Conservation (phyloP, 1,140 invertebrate species). For the Tribolium madens region DNA sequence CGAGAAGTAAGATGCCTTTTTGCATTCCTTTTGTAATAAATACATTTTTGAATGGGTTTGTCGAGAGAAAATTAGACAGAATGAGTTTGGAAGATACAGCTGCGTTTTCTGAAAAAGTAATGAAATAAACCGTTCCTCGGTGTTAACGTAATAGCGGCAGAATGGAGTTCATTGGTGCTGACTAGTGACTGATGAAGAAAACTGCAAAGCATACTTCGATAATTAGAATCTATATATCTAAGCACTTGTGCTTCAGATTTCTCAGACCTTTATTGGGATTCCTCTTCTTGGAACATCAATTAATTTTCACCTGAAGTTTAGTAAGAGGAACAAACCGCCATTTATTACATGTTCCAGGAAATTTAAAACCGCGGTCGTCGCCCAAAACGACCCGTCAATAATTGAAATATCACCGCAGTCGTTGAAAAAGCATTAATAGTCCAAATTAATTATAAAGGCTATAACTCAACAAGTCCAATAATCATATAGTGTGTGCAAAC, state of each 20-base stretch:
- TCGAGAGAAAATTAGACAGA: slow-evolving; percentile 14
- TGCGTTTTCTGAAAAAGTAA: slow-evolving; percentile 21
- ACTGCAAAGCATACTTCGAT: slow-evolving; percentile 45
- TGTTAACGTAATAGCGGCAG: slow-evolving; percentile 10
- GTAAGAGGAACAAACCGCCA: slow-evolving; percentile 4
- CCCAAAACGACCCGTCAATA: not conserved
- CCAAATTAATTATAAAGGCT: slow-evolving; percentile 26
- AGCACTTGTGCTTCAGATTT: slow-evolving; percentile 40
- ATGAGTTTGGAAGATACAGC: slow-evolving; percentile 23
- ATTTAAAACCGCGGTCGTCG: not conserved
- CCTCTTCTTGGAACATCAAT: slow-evolving; percentile 42
- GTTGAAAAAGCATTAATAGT: slow-evolving; percentile 12
- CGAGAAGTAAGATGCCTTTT: not conserved
- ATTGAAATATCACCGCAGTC: slow-evolving; percentile 26
- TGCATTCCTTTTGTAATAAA: slow-evolving; percentile 12
- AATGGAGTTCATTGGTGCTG: slow-evolving; percentile 24
- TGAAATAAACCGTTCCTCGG: slow-evolving; percentile 18
- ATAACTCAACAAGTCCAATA: slow-evolving; percentile 46
- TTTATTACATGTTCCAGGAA: slow-evolving; percentile 2
- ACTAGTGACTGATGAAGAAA: slow-evolving; percentile 45
- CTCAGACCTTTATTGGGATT: slow-evolving; percentile 34
- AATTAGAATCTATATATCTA: slow-evolving; percentile 47
- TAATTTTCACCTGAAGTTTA: slow-evolving; percentile 41
- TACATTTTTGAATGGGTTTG: slow-evolving; percentile 2
- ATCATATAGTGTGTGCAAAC: slow-evolving; percentile 47